A percentile compares a stretch with the other conserved stretches of the same genome.
Evolutionary conservation across 2,888 invertebrate genomes (phyloP).

Genomic region (Neoascia interrupta): DNA sequence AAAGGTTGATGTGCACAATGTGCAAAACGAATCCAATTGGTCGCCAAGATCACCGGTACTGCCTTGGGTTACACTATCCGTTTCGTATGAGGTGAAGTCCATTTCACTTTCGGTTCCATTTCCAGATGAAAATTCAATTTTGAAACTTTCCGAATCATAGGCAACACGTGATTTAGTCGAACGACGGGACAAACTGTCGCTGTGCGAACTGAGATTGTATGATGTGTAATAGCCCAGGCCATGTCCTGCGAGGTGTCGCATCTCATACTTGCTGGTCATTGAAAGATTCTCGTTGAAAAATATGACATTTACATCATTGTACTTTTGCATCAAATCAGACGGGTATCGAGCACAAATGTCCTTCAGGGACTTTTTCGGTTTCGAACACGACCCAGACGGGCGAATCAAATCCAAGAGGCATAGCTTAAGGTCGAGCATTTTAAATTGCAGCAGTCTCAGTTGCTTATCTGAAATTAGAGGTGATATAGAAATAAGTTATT

Average conservation of each 20-base stretch:
- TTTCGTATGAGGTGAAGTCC: constrained; percentile 43
- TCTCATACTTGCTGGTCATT: constrained; percentile 78
- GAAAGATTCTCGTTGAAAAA: constrained; percentile 79
- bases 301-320: constrained; percentile 77
- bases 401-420: constrained; percentile 78
- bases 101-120: constrained; percentile 73
- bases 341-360: constrained; percentile 77
- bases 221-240: constrained; percentile 71
- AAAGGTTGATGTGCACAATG: constrained; percentile 79
- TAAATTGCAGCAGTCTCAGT: no score
- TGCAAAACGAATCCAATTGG: constrained; percentile 78
- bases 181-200: constrained; percentile 68
- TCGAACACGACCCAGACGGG: constrained; percentile 71
- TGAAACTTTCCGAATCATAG: constrained; percentile 74
- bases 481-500: no score
- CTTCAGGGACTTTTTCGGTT: constrained; percentile 78
- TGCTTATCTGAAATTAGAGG: no score
- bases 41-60: constrained; percentile 54
- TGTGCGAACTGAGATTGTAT: constrained; percentile 55
- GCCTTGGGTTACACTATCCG: constrained; percentile 13
- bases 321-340: constrained; percentile 77
- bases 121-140: constrained; percentile 77
- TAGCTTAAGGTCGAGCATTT: constrained; percentile 79
- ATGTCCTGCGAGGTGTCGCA: constrained; percentile 74
- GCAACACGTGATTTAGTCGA: constrained; percentile 66